Evolutionary conservation across 2,113 vertebrate species (phyloP).

Genomic region (Charadrius vociferus): DNA sequence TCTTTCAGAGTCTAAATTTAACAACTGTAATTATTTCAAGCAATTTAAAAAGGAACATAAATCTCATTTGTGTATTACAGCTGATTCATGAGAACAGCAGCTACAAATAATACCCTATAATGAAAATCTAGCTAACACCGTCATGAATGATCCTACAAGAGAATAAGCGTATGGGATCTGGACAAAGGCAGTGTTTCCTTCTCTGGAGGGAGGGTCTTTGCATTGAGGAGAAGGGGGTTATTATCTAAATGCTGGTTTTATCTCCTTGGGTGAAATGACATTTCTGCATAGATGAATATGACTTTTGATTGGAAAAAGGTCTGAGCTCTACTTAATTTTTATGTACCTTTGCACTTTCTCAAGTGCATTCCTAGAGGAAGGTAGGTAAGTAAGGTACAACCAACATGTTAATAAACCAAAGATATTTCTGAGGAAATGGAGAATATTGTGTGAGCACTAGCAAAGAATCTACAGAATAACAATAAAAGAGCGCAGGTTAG

Average conservation of each 20-base stretch:
- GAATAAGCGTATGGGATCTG: neutral
- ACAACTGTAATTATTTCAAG: neutral
- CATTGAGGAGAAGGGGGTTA: neutral
- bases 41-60: neutral
- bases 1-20: constrained; percentile 37
- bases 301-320: neutral
- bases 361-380: neutral
- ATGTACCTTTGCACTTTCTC: neutral
- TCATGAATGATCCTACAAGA: neutral
- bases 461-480: neutral
- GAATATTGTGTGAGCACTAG: neutral
- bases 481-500: neutral
- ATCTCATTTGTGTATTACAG: constrained; percentile 30
- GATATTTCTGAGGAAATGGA: neutral
- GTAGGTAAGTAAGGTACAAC: neutral
- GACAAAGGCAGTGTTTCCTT: neutral
- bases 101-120: constrained; percentile 23
- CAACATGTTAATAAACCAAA: neutral
- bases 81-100: constrained; percentile 28
- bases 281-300: neutral
- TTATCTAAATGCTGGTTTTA: neutral
- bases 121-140: constrained; percentile 1
- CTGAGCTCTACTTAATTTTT: neutral
- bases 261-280: neutral
- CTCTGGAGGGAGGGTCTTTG: neutral